Conservation (phyloP, 2,888 invertebrate species). For the Chrysolina americana region DNA sequence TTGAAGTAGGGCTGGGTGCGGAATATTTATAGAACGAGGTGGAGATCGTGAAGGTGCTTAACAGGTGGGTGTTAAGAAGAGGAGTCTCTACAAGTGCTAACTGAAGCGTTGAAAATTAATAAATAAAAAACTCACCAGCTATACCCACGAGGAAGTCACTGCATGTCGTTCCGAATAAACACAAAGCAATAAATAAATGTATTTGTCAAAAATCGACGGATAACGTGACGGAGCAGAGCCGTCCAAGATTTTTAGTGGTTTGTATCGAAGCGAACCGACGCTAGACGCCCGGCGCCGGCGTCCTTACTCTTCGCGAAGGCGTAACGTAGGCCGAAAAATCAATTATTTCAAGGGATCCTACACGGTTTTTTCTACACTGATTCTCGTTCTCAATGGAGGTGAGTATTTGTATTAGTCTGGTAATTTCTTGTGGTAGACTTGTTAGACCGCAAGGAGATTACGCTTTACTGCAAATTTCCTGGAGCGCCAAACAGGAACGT, state of each 20-base stretch:
- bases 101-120: not conserved
- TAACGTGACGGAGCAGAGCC: slow-evolving; percentile 24
- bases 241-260: slow-evolving; percentile 26
- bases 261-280: not conserved
- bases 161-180: slow-evolving; percentile 52
- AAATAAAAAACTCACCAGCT: slow-evolving; percentile 39
- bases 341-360: slow-evolving; percentile 51
- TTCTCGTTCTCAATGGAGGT: not conserved
- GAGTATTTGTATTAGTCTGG: not conserved
- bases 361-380: slow-evolving; percentile 11
- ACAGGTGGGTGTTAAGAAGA: slow-evolving; percentile 26
- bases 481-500: slow-evolving; percentile 3
- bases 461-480: slow-evolving; percentile 15
- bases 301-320: slow-evolving; percentile 58
- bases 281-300: slow-evolving; percentile 24
- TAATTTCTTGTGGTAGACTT: slow-evolving; percentile 6
- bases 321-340: slow-evolving; percentile 65
- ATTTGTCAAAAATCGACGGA: slow-evolving; percentile 7
- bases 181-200: slow-evolving; percentile 13
- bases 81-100: not conserved
- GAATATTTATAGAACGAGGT: not conserved
- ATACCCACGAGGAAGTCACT: slow-evolving; percentile 54
- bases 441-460: slow-evolving; percentile 1
- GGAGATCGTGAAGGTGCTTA: slow-evolving; percentile 5
- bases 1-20: slow-evolving; percentile 5